Percentiles rank a stretch among this genome's conserved stretches.
Evolutionary conservation across 2,113 vertebrate species (phyloP).

Genomic region (Tyto alba): DNA sequence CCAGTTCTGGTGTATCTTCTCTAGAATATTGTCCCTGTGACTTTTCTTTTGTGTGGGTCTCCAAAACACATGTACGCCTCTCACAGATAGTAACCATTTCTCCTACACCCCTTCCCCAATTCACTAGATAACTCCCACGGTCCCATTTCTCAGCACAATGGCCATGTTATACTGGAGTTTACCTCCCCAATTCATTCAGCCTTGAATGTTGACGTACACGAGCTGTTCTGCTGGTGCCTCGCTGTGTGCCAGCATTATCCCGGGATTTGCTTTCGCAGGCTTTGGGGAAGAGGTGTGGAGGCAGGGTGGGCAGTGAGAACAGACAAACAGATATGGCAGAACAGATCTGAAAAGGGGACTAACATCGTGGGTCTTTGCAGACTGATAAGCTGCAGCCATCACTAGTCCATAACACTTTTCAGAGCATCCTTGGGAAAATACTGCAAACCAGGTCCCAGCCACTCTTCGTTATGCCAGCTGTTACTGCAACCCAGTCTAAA

Average conservation of each 20-base stretch:
- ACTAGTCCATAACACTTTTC: background rate
- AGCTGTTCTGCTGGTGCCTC: background rate
- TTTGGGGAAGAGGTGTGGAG: background rate
- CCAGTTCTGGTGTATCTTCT: background rate
- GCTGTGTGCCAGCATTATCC: fast-evolving
- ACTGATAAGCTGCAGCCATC: background rate
- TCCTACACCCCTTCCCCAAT: background rate
- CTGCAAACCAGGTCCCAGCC: background rate
- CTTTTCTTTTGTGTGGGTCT: background rate
- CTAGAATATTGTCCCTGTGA: background rate
- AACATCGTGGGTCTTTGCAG: background rate
- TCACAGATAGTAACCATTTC: background rate
- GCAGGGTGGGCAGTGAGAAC: background rate
- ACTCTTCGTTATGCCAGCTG: fast-evolving
- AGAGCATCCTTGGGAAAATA: background rate
- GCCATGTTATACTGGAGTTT: background rate
- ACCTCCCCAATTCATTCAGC: background rate
- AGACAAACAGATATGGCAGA: background rate
- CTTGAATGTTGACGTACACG: background rate
- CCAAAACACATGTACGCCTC: background rate
- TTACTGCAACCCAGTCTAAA: background rate
- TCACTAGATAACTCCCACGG: background rate
- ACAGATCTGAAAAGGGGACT: background rate
- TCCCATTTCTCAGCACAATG: background rate
- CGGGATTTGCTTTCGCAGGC: background rate